A percentile compares a stretch with the other conserved stretches of the same genome.
These are phyloP conservation scores for Grammomys surdaster DNA, from an alignment of 2,113 vertebrate species.

Conservation along the genomic window DNA sequence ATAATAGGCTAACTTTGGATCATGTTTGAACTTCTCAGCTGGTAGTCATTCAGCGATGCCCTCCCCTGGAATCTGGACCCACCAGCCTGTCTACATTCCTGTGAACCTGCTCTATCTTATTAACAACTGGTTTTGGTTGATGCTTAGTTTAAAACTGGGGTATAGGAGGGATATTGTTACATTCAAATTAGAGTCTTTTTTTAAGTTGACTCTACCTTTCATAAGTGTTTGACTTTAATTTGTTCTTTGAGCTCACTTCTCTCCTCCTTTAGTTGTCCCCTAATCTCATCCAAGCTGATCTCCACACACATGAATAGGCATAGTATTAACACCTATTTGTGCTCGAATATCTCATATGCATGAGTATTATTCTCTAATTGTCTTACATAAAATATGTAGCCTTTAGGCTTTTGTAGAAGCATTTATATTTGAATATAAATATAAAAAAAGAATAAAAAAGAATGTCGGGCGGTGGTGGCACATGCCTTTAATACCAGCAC, in stretches of 20 bases:
- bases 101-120: constrained; percentile 9
- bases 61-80: background rate
- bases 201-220: background rate
- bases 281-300: background rate
- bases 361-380: constrained; percentile 21
- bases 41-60: background rate
- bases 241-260: constrained; percentile 10
- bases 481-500: no score
- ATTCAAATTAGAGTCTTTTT: constrained; percentile 36
- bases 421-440: constrained; percentile 36
- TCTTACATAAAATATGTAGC: constrained; percentile 40
- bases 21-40: constrained; percentile 42
- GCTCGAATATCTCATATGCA: background rate
- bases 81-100: background rate
- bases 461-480: no score
- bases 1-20: constrained; percentile 71
- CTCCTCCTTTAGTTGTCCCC: background rate
- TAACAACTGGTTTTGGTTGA: constrained; percentile 41
- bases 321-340: background rate
- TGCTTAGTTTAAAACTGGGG: constrained; percentile 48
- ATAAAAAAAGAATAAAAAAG: no score
- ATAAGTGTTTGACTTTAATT: background rate
- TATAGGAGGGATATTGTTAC: constrained; percentile 36
- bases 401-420: constrained; percentile 15
- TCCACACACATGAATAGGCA: background rate